Evolutionary conservation across 1,140 invertebrate genomes (phyloP), one percentile per base, ranked within the genome.

Genomic region (Anthonomus grandis): DNA sequence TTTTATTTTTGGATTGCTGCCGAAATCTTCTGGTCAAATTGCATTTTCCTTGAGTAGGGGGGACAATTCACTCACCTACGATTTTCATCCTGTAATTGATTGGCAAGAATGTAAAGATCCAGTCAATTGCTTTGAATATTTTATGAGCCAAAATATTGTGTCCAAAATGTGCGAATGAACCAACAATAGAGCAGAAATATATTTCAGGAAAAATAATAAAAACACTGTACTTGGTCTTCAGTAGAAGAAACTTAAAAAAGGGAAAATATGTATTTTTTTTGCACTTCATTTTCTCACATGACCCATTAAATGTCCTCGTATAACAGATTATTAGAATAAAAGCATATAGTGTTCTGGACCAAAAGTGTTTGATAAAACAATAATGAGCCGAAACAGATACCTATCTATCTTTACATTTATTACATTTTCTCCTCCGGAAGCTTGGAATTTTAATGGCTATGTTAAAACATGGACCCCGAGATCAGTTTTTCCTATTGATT

Each of bases 211-310:
- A 17, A 15, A 9, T 5, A 15, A 39, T n/a, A 39, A 12, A 17
- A n/a, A 39, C 9, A 47, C 27, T 37, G 23, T 42, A 60, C 1
- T 68, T 77, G n/a, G 74, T 70, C 47, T 56, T 77, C 1, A 65
- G 73, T 9, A 60, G 69, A 8, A 70, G 72, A 61, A 42, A 81
- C 59, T 70, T 76, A 59, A 70, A 78, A 12, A 55, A 79, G 37
- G 57, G 77, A 1, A 70, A 73, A n/a, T 76, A 78, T 24, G 75
- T 69, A 24, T 77, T n/a, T n/a, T n/a, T n/a, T n/a, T n/a, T n/a
- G n/a, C n/a, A n/a, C n/a, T n/a, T n/a, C n/a, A n/a, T n/a, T n/a
- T n/a, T n/a, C n/a, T n/a, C n/a, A n/a, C n/a, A n/a, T n/a, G n/a
- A n/a, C n/a, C n/a, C n/a, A n/a, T n/a, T n/a, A n/a, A n/a, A n/a